Conservation (phyloP, 2,113 vertebrate genomes). For the Engraulis encrasicolus region DNA sequence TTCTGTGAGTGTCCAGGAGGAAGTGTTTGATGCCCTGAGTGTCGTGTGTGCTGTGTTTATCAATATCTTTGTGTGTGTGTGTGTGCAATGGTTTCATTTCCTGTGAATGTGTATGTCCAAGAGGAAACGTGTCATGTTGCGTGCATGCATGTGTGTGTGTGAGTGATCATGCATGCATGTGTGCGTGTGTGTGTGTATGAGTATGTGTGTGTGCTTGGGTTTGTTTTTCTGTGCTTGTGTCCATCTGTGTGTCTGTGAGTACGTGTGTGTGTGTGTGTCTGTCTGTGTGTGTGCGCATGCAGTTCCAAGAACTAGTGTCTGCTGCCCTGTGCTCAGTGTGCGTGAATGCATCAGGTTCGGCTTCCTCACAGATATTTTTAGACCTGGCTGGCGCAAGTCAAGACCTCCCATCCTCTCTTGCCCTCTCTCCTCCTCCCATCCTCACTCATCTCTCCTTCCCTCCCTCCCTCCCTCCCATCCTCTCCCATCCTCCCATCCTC, state of each 20-base stretch:
- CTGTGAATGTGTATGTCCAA: no score
- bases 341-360: conserved; percentile 37
- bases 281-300: neutral
- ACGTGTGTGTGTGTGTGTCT: conserved; percentile 2
- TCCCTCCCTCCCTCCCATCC: neutral
- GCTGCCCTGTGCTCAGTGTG: conserved; percentile 35
- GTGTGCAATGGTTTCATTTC: no score
- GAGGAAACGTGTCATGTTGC: no score
- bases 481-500: neutral
- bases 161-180: neutral
- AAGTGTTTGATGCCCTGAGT: no score
- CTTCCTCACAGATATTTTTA: conserved; percentile 51
- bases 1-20: no score
- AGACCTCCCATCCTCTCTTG: conserved; percentile 37
- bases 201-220: neutral
- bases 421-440: neutral
- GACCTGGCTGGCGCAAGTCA: conserved; percentile 40
- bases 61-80: no score
- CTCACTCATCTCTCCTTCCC: neutral
- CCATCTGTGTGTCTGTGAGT: conserved; percentile 25
- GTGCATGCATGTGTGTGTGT: conserved; percentile 20
- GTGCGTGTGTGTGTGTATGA: conserved; percentile 18
- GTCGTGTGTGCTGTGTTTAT: no score
- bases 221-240: neutral
- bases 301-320: neutral